Conservation (phyloP, 1,140 invertebrate genomes). For the Pseudobourletiella spinata region DNA sequence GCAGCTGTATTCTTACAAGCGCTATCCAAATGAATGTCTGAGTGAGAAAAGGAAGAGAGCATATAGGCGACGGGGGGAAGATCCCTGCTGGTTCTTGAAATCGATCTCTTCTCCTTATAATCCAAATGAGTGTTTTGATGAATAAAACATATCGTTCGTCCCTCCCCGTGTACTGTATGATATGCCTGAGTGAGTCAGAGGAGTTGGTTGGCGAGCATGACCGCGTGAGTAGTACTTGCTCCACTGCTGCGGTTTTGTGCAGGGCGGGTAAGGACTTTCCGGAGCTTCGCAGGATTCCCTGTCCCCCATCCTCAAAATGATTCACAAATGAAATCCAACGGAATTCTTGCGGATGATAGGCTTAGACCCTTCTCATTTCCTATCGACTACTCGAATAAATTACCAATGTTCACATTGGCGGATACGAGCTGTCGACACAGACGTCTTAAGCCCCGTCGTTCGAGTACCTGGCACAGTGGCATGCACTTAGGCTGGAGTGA, state of each 20-base stretch:
- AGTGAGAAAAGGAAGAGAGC: neutral
- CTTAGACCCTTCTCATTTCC: neutral
- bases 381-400: no score
- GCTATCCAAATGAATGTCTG: neutral
- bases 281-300: no score
- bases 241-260: no score
- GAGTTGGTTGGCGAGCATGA: no score
- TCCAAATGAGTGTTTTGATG: slow-evolving; percentile 5
- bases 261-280: no score
- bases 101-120: slow-evolving; percentile 15
- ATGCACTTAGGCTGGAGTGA: no score
- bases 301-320: no score
- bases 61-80: neutral
- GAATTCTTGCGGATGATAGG: neutral
- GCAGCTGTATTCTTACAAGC: neutral
- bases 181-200: neutral
- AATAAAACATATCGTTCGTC: slow-evolving; percentile 17
- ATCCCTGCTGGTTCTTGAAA: slow-evolving; percentile 13
- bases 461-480: no score
- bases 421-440: no score
- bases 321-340: neutral
- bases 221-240: no score
- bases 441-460: no score
- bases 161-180: neutral
- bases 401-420: no score